Base-by-base conservation (phyloP, 1,140 invertebrate species). In the Bombus vancouverensis region DNA sequence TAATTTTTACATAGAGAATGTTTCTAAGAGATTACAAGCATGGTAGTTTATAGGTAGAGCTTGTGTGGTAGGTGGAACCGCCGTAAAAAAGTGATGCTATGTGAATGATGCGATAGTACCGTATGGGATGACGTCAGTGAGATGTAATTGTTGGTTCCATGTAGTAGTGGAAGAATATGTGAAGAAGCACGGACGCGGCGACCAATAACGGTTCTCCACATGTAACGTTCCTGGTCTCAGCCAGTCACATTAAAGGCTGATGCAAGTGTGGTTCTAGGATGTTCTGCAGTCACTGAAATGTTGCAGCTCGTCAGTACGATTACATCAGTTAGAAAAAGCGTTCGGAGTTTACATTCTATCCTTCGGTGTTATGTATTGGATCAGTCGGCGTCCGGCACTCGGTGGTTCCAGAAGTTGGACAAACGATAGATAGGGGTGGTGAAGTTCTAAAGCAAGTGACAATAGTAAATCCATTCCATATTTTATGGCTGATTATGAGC, bases 401-500 rank as follows among this genome's bases (percentile, higher is more conserved):
- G 34, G 34, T 25, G 77, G 70, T 62, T 39, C n/a, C 37, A 74
- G 70, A 74, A 34, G 42, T 13, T 32, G 18, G 8, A 15, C 28
- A 34, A 53, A 53, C n/a, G 12, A 44, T 28, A 70, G 28, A 18
- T 72, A 72, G 5, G 8, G 3, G 4, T 28, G 22, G 37, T 44
- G 15, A 37, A 39, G 8, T 62, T 42, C 9, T 32, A 37, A 32
- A 62, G 66, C 53, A n/a, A 83, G 57, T 62, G 76, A 85, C 34
- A 39, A 22, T 25, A 37, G 57, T 15, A 34, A 62, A n/a, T 39
- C 22, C 13, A n/a, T 65, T 53, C 34, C 28, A 22, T 57, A 47
- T 82, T 81, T 74, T 72, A 92, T 94, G 93, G 91, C 88, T 86
- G 84, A 93, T 90, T 91, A 95, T 95, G 94, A 94, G 88, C 86